Evolutionary conservation across 2,113 vertebrate genomes (phyloP).

Genomic region (Notothenia coriiceps): DNA sequence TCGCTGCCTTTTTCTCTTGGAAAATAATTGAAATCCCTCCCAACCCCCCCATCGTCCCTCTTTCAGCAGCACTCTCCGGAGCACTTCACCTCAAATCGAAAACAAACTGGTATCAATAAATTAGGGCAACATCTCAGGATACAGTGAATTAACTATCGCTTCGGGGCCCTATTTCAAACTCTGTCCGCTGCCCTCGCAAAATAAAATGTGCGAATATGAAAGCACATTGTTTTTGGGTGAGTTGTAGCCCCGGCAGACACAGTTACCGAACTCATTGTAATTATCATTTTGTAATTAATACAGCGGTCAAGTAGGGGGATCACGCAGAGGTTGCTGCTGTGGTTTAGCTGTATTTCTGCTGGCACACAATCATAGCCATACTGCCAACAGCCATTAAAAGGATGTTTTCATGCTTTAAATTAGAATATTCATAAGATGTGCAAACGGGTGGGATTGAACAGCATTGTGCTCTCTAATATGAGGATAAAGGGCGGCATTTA

Average conservation of each 20-base stretch:
- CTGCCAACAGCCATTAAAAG: slow-evolving; percentile 65
- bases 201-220: slow-evolving; percentile 33
- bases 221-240: slow-evolving; percentile 34
- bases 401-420: slow-evolving; percentile 74
- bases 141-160: slow-evolving; percentile 64
- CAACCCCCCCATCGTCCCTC: not conserved
- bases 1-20: slow-evolving; percentile 71
- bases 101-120: slow-evolving; percentile 80
- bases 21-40: slow-evolving; percentile 80
- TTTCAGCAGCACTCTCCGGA: slow-evolving; percentile 58
- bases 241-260: slow-evolving; percentile 47
- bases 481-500: slow-evolving; percentile 69
- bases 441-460: slow-evolving; percentile 61
- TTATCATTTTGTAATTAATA: slow-evolving; percentile 77
- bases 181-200: slow-evolving; percentile 33
- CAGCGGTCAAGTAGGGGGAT: slow-evolving; percentile 73
- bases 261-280: slow-evolving; percentile 63
- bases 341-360: slow-evolving; percentile 64
- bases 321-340: slow-evolving; percentile 63
- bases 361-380: slow-evolving; percentile 53
- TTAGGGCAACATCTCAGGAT: slow-evolving; percentile 71
- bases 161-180: slow-evolving; percentile 35
- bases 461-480: slow-evolving; percentile 55
- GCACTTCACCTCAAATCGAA: slow-evolving; percentile 70
- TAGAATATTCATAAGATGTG: slow-evolving; percentile 76